phyloP scores from a whole-genome alignment of 2,113 vertebrate species.

The Zosterops japonicus region DNA sequence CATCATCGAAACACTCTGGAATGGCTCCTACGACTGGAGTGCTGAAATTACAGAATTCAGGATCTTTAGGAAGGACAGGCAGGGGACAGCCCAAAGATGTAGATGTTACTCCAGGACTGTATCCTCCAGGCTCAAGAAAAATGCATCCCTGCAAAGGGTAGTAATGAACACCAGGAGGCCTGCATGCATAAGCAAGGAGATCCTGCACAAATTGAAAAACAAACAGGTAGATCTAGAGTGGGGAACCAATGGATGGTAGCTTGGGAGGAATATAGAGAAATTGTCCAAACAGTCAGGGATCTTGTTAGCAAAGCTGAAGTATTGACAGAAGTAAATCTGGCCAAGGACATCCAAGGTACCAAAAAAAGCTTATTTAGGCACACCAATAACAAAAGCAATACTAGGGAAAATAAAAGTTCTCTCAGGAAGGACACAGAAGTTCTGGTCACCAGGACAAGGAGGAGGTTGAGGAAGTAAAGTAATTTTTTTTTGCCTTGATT shows the following conservation, averaged over 20 bases:
- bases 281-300: not conserved
- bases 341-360: not conserved
- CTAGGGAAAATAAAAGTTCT: not conserved
- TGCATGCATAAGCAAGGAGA: not conserved
- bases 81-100: not conserved
- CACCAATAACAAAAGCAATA: not conserved
- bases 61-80: not conserved
- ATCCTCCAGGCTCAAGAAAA: not conserved
- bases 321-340: not conserved
- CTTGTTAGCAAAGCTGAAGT: not conserved
- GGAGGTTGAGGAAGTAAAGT: too few species aligned
- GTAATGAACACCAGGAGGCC: too few species aligned
- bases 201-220: not conserved
- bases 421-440: not conserved
- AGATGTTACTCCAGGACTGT: too few species aligned
- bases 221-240: not conserved
- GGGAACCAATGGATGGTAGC: too few species aligned
- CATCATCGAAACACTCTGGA: not conserved
- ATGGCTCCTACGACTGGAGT: not conserved
- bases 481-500: not conserved
- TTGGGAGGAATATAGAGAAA: not conserved
- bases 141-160: not conserved
- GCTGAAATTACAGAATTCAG: not conserved
- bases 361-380: not conserved
- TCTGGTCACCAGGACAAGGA: not conserved